Percentiles rank a stretch among this genome's conserved stretches.
Conservation (phyloP, 2,113 vertebrate genomes). For the Dromiciops gliroides region DNA sequence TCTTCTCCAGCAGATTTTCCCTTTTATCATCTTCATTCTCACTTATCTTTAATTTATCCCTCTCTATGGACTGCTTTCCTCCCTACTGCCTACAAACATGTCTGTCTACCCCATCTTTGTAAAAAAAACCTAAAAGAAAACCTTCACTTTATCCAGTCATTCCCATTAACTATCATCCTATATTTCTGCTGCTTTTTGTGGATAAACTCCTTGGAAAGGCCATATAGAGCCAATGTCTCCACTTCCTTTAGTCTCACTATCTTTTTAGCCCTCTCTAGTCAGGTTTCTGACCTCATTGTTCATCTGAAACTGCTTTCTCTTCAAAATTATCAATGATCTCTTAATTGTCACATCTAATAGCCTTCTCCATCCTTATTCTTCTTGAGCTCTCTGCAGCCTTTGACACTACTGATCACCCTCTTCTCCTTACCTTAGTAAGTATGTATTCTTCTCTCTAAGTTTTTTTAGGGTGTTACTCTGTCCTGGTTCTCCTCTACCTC, state of each 20-base stretch:
- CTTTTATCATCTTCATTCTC: background rate
- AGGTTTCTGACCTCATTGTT: background rate
- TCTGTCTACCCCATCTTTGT: background rate
- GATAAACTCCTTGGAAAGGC: background rate
- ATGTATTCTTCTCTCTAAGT: background rate
- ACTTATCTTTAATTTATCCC: background rate
- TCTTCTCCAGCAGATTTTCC: background rate
- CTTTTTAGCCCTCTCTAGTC: background rate
- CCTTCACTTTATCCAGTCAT: background rate
- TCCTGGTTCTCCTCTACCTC: background rate
- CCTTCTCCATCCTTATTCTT: background rate
- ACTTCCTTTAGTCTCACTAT: background rate
- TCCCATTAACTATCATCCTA: background rate
- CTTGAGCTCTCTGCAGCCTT: background rate
- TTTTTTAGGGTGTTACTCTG: background rate
- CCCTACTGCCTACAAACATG: background rate
- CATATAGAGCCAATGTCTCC: background rate
- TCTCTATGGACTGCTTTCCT: background rate
- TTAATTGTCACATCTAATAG: background rate
- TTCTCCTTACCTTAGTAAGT: background rate
- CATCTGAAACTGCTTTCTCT: background rate
- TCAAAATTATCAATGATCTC: background rate
- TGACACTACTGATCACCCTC: background rate
- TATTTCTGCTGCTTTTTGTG: background rate
- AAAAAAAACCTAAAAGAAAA: background rate